Evolutionary conservation across 64 coral and sea anemone species (phyloP).

Genomic region (Cladopsammia gracilis): DNA sequence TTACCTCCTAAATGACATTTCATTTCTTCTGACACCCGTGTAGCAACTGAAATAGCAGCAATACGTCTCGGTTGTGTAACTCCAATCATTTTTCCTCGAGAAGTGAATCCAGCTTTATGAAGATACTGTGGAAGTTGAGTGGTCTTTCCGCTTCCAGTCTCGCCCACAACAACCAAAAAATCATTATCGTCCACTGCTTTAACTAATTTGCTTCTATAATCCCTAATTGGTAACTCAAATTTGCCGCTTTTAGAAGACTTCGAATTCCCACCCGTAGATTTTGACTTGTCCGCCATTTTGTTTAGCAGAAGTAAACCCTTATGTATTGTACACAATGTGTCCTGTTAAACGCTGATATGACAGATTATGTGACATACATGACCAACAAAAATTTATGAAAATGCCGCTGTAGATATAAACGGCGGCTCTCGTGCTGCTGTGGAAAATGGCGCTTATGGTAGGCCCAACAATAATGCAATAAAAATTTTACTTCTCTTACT

Average conservation of each 20-base stretch:
- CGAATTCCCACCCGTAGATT: neutral
- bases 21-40: slow-evolving; percentile 86
- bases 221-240: slow-evolving; percentile 70
- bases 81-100: slow-evolving; percentile 66
- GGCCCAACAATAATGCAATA: neutral
- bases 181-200: slow-evolving; percentile 88
- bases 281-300: slow-evolving; percentile 72
- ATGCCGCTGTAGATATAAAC: too few relatives aligned
- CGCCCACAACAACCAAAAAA: slow-evolving; percentile 84
- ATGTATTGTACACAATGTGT: neutral
- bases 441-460: neutral
- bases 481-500: neutral
- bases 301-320: neutral
- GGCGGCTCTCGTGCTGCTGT: too few relatives aligned
- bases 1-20: slow-evolving; percentile 86
- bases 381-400: too few relatives aligned
- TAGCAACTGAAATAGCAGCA: slow-evolving; percentile 92
- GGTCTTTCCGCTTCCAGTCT: slow-evolving; percentile 97
- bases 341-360: neutral
- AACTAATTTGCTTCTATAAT: slow-evolving; percentile 67
- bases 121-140: slow-evolving; percentile 93
- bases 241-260: slow-evolving; percentile 9
- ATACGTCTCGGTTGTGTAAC: slow-evolving; percentile 93
- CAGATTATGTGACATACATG: too few relatives aligned
- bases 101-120: slow-evolving; percentile 67